Percentiles rank a stretch among this genome's conserved stretches.
Conservation (phyloP, 2,113 vertebrate species). For the Lonchura striata region DNA sequence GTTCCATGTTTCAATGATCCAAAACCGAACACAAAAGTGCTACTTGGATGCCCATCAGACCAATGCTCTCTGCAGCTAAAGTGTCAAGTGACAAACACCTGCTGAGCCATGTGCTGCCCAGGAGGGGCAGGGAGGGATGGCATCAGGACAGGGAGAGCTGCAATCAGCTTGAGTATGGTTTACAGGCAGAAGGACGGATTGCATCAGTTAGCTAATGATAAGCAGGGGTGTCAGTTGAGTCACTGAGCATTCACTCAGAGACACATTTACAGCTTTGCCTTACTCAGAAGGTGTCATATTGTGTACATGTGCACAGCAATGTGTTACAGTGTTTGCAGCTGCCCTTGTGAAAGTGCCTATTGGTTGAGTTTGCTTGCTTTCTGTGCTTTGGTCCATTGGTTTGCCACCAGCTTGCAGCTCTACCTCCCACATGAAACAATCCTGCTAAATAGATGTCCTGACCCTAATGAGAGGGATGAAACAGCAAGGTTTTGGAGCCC, state of each 20-base stretch:
- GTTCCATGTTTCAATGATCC: neutral
- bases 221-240: neutral
- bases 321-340: fast-evolving
- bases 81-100: neutral
- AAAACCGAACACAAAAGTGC: fast-evolving
- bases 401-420: neutral
- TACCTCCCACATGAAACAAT: neutral
- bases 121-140: neutral
- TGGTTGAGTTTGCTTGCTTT: neutral
- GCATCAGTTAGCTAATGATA: neutral
- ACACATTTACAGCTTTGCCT: neutral
- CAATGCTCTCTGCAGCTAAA: neutral
- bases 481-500: neutral
- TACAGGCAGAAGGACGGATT: neutral
- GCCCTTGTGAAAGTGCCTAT: neutral
- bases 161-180: fast-evolving
- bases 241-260: neutral
- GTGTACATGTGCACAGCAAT: fast-evolving
- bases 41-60: neutral
- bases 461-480: neutral
- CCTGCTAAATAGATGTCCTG: neutral
- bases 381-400: neutral
- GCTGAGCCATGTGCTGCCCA: fast-evolving
- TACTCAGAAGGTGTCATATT: fast-evolving
- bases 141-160: neutral